These are phyloP conservation scores for Torymus texanus DNA, from an alignment of 2,888 invertebrate species.

Conservation along the genomic window DNA sequence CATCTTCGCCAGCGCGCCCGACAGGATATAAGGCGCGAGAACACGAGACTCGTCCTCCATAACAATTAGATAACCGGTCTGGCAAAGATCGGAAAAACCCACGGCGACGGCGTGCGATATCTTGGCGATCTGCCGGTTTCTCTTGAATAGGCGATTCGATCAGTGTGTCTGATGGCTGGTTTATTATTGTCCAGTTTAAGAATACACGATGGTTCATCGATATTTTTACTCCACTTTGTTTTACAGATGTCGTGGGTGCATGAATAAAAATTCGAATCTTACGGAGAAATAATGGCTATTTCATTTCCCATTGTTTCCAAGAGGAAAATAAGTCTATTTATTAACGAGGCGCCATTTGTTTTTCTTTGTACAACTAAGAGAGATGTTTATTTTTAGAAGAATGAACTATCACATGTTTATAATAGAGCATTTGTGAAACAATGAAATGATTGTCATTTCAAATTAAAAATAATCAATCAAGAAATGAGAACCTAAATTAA, in stretches of 20 bases:
- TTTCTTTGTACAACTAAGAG: not conserved
- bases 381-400: conserved; percentile 14
- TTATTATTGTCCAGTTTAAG: conserved; percentile 27
- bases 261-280: conserved; percentile 8
- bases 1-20: not conserved
- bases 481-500: too few species aligned
- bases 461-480: not conserved
- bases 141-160: conserved; percentile 24
- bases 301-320: conserved; percentile 2
- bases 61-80: conserved; percentile 39
- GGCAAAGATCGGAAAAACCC: conserved; percentile 33
- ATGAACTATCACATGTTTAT: not conserved
- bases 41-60: conserved; percentile 1
- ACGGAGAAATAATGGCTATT: not conserved
- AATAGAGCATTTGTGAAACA: not conserved
- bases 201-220: conserved; percentile 15
- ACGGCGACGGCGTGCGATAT: not conserved
- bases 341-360: not conserved
- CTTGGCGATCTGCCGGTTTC: conserved; percentile 8
- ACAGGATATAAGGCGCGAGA: not conserved
- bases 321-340: not conserved
- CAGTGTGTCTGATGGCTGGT: not conserved
- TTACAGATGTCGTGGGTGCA: conserved; percentile 11
- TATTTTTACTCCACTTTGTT: conserved; percentile 33
- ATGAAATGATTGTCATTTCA: not conserved